Evolutionary conservation across 2,797 vertebrate species (phyloP).

Genomic region (Dallia pectoralis): DNA sequence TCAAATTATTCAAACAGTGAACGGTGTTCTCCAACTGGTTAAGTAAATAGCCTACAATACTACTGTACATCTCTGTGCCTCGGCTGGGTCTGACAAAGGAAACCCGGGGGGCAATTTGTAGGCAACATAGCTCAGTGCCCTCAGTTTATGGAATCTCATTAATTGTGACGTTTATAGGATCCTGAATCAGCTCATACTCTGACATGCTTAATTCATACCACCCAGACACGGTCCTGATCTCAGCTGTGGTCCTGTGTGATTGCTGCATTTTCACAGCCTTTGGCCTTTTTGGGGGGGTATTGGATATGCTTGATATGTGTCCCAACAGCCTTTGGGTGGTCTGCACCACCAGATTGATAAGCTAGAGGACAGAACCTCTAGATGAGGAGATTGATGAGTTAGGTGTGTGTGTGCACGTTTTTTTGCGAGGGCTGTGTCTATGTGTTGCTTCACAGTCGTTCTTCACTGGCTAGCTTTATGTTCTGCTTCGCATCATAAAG

Average conservation of each 20-base stretch:
- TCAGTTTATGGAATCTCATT: not conserved
- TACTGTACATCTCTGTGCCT: not conserved
- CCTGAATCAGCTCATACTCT: not conserved
- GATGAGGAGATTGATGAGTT: not conserved
- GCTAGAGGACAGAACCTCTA: not conserved
- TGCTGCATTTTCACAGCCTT: slow-evolving; percentile 50
- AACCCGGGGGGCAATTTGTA: not conserved
- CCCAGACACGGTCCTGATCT: not conserved
- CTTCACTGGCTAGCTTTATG: slow-evolving; percentile 90
- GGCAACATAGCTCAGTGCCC: not conserved
- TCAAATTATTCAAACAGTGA: not conserved
- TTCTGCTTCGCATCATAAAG: slow-evolving; percentile 73
- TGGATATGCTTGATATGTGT: slow-evolving; percentile 26
- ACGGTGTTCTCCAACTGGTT: not conserved
- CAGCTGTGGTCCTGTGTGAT: slow-evolving; percentile 34
- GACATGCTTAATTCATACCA: not conserved
- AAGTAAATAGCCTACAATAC: not conserved
- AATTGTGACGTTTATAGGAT: not conserved
- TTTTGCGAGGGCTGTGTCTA: slow-evolving; percentile 18
- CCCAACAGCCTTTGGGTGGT: not conserved
- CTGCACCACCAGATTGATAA: too few species aligned
- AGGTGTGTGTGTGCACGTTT: not conserved
- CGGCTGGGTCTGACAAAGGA: not conserved
- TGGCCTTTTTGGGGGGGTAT: slow-evolving; percentile 45
- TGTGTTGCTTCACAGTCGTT: slow-evolving; percentile 85